These are phyloP conservation scores for Blera fallax DNA, from an alignment of 2,888 invertebrate species.

Conservation along the genomic window DNA sequence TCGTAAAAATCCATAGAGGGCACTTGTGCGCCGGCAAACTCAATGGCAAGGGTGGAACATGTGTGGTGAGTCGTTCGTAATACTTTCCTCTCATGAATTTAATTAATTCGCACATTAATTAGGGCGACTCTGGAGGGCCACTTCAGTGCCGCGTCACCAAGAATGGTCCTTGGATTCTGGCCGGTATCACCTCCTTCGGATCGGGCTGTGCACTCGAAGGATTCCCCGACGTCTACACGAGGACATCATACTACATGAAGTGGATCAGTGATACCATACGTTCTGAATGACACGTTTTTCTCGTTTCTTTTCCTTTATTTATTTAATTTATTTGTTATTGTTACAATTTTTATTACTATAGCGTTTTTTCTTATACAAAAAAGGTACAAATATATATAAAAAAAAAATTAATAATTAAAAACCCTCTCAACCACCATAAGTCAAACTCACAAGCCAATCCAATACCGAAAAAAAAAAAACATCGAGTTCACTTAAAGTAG, in stretches of 20 bases:
- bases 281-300: slow-evolving; percentile 47
- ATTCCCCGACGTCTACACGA: slow-evolving; percentile 94
- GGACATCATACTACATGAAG: slow-evolving; percentile 90
- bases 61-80: slow-evolving; percentile 87
- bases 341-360: slow-evolving; percentile 64
- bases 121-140: slow-evolving; percentile 96
- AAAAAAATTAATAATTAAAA: slow-evolving; percentile 33
- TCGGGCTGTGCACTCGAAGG: slow-evolving; percentile 95
- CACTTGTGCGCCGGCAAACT: slow-evolving; percentile 94
- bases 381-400: slow-evolving; percentile 52
- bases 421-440: slow-evolving; percentile 60
- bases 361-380: slow-evolving; percentile 20
- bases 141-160: slow-evolving; percentile 89
- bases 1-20: slow-evolving; percentile 87
- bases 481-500: slow-evolving; percentile 61
- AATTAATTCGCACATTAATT: slow-evolving; percentile 74
- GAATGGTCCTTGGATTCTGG: slow-evolving; percentile 93
- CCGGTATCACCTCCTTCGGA: slow-evolving; percentile 95
- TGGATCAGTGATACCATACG: slow-evolving; percentile 86
- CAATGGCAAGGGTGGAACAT: slow-evolving; percentile 93
- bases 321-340: slow-evolving; percentile 62
- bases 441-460: slow-evolving; percentile 48
- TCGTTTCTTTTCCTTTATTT: slow-evolving; percentile 36
- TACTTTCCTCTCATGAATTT: slow-evolving; percentile 43
- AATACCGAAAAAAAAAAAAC: slow-evolving; percentile 31